Conservation (phyloP, 1,140 invertebrate species). For the Tachypleus tridentatus region DNA sequence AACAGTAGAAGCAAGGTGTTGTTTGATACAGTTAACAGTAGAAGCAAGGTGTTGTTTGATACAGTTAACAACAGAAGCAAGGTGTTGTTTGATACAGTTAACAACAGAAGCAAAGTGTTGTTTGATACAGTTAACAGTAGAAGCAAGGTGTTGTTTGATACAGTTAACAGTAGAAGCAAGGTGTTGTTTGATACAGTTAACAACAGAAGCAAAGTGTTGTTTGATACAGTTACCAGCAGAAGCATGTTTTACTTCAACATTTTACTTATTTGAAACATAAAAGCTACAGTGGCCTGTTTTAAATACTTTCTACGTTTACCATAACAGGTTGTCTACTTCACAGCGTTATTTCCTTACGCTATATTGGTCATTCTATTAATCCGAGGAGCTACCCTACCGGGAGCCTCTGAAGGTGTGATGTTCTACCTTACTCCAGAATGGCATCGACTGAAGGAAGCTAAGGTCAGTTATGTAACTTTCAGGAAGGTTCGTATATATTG, state of each 20-base stretch:
- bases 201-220: too few relatives aligned
- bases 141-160: too few relatives aligned
- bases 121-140: too few relatives aligned
- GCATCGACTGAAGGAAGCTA: constrained; percentile 47
- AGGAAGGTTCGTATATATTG: not conserved
- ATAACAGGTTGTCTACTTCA: constrained; percentile 78
- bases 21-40: too few relatives aligned
- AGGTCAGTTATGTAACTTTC: constrained; percentile 15
- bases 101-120: too few relatives aligned
- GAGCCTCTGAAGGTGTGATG: constrained; percentile 68
- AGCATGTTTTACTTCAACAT: constrained; percentile 67
- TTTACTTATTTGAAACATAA: constrained; percentile 89
- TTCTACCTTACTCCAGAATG: constrained; percentile 76
- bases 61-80: too few relatives aligned
- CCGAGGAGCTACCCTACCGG: constrained; percentile 73
- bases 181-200: too few relatives aligned
- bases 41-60: too few relatives aligned
- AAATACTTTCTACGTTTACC: constrained; percentile 38
- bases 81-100: too few relatives aligned
- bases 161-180: too few relatives aligned
- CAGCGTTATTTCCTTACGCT: constrained; percentile 86
- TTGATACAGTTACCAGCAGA: constrained; percentile 44
- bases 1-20: too few relatives aligned
- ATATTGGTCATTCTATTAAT: constrained; percentile 92
- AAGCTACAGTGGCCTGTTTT: constrained; percentile 49